Evolutionary conservation across 2,797 vertebrate species (phyloP), one percentile per base, ranked within the genome.

Genomic region (Antrozous pallidus): DNA sequence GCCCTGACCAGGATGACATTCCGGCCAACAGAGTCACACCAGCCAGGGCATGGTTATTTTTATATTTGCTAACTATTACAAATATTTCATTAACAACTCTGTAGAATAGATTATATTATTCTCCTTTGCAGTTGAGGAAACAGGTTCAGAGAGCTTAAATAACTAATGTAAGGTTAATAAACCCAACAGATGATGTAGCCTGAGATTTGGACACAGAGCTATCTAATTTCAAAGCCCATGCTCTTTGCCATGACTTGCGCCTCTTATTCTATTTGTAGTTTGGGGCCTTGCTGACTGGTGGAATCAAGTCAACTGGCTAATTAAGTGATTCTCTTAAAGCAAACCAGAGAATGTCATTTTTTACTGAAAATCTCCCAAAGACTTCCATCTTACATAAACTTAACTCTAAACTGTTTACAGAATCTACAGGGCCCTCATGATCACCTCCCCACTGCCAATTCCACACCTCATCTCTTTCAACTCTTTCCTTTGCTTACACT

Each of bases 101-200:
- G 3, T 51, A 61, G 6, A 14, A n/a, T 28, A 36, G 33, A 12
- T n/a, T 92, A 26, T 83, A 54, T 81, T 85, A 22, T 51, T 91
- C 17, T 89, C 20, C n/a, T 89, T 82, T 93, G 71, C 11, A 40
- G 12, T 36, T 92, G 67, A 94, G 36, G 33, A 92, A 88, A 79
- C 36, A 78, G 20, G 28, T 85, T 95, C 24, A n/a, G 70, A 91
- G 70, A 87, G 38, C 10, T 49, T 69, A 45, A 49, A 65, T 81
- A 51, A 65, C 38, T 28, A 74, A 49, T 33, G 12, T 28, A 33
- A 54, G 26, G 8, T 70, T 69, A 42, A 79, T 36, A 83, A 80
- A 82, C 13, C 8, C 6, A 51, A 40, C 45, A 69, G 49, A 33
- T 28, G 47, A 42, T 6, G 7, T 38, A 90, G 42, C 11, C 80